Evolutionary conservation across 2,797 vertebrate species (phyloP), one percentile per base, ranked within the genome.

Genomic region (Pseudochaenichthys georgianus): DNA sequence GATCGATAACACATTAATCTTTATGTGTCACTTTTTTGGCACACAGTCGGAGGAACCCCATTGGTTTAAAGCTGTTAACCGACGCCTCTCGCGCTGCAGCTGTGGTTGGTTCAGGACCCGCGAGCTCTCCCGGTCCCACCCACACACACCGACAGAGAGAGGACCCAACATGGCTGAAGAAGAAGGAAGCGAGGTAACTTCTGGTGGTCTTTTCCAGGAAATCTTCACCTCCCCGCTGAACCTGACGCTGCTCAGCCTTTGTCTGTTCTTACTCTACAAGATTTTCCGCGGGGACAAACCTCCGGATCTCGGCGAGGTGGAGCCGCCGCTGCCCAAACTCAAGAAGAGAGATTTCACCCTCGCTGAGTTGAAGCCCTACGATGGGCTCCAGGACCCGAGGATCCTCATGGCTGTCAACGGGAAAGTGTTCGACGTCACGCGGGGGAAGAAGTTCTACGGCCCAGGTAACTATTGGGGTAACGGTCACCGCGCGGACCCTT

Each of bases 341-440:
- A 95, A 95, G 78, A 96, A 94, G 85, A 94, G 94, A 46, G 98
- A 99, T 79, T 99, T 98, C 73, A 97, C 95, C n/a, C 82, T 95
- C 69, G 92, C 92, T 0, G 92, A 98, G 64, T 89, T 99, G 78
- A 94, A 95, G 73, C 90, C 90, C 41, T 99, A 95, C 88, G 96
- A 99, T 59, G 97, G 98, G 4, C 15, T 87, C 10, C 84, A 88
- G 55, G 80, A 97, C 15, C 96, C 96, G 2, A 90, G 96, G 69
- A 99, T 99, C 84, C 97, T 99, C 60, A 98, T 99, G 96, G 96
- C 96, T 64, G 90, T 99, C 83, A 98, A 95, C 75, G 95, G 96
- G 16, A 99, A 99, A 88, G 97, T 99, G 78, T 99, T 99, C 89
- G 98, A 99, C 88, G 97, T 99, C 66, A 98, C 96, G 38, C 87